Evolutionary conservation across 1,140 invertebrate species (phyloP).

Genomic region (Pomacea maculata): DNA sequence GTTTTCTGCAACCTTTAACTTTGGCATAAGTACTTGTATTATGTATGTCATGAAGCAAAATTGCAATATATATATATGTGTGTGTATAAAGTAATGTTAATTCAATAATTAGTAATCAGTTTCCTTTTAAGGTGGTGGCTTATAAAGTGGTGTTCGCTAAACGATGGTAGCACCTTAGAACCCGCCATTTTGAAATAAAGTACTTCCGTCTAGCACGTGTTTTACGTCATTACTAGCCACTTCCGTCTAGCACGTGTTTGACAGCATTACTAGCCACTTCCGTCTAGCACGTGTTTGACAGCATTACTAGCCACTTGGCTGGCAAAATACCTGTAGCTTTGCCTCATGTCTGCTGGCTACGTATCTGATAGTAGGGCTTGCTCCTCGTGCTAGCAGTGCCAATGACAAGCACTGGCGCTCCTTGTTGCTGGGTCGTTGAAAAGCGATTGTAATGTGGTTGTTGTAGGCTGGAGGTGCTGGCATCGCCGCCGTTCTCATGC

Average conservation of each 20-base stretch:
- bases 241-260: not conserved
- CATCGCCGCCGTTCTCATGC: not conserved
- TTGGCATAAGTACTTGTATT: too few relatives aligned
- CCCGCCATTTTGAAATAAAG: too few relatives aligned
- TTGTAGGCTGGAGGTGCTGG: not conserved
- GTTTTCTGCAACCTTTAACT: too few relatives aligned
- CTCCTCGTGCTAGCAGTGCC: not conserved
- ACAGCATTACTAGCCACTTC: not conserved
- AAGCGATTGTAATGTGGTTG: not conserved
- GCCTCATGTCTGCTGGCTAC: too few relatives aligned
- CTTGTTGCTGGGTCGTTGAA: conserved; percentile 1
- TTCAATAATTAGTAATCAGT: too few relatives aligned
- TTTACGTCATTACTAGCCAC: not conserved
- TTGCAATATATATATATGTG: too few relatives aligned
- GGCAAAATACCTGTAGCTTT: not conserved
- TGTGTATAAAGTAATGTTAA: too few relatives aligned
- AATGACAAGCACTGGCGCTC: not conserved
- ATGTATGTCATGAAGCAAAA: too few relatives aligned
- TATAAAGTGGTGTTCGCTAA: too few relatives aligned
- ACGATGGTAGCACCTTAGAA: too few relatives aligned
- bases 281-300: not conserved
- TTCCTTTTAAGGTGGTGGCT: too few relatives aligned
- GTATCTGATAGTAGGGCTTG: not conserved
- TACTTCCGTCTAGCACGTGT: not conserved
- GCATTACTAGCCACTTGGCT: not conserved